phyloP scores from a whole-genome alignment of 2,113 vertebrate species.

The Pseudopodoces humilis region DNA sequence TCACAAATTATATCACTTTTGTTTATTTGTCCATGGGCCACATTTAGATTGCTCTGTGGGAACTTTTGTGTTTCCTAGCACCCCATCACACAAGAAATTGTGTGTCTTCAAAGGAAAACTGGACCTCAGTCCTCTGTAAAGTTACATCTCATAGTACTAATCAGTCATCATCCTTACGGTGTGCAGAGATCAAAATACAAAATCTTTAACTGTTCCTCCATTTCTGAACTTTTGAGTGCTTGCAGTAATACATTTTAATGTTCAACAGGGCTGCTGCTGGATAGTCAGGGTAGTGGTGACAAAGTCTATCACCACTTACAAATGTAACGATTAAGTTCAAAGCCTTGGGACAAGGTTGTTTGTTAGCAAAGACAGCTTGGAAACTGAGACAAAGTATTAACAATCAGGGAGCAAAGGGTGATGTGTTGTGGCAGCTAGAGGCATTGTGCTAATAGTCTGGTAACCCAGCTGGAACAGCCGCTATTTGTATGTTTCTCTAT shows the following conservation, averaged over 20 bases:
- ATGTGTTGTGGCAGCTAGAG: constrained; percentile 37
- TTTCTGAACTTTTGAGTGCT: neutral
- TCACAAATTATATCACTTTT: neutral
- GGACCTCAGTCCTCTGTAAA: neutral
- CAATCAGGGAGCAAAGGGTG: constrained; percentile 14
- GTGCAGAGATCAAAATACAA: neutral
- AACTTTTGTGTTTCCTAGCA: neutral
- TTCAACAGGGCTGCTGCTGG: neutral
- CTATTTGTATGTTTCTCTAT: neutral
- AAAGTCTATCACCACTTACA: constrained; percentile 66
- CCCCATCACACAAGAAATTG: fast-evolving
- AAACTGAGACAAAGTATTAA: constrained; percentile 61
- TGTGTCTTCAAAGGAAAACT: neutral
- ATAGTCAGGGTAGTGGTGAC: constrained; percentile 46
- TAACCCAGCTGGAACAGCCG: neutral
- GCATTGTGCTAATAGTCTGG: neutral
- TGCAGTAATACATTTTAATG: neutral
- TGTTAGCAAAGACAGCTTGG: constrained; percentile 61
- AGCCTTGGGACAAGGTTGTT: constrained; percentile 72
- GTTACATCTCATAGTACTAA: neutral
- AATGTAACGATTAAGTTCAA: constrained; percentile 74
- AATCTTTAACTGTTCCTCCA: neutral
- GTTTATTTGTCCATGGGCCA: neutral
- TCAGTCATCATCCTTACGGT: neutral
- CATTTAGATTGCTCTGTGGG: neutral